phyloP scores from a whole-genome alignment of 2,888 invertebrate species.

The Apomyelois bistriatella region DNA sequence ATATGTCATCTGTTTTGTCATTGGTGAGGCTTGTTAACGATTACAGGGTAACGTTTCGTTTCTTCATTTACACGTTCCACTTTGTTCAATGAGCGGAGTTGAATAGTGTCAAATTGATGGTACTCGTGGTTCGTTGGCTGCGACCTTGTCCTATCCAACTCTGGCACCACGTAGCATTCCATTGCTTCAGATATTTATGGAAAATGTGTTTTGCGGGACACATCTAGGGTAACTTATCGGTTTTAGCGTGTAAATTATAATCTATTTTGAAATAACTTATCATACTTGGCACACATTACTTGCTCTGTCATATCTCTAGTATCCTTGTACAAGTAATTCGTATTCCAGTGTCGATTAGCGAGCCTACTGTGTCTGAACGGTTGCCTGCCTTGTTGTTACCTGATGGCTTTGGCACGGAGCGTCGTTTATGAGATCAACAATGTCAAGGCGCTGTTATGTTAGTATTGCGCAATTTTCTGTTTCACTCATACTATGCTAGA shows the following conservation, averaged over 20 bases:
- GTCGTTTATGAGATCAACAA: conserved; percentile 59
- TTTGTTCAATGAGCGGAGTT: conserved; percentile 70
- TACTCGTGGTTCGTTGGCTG: conserved; percentile 46
- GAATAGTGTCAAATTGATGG: conserved; percentile 67
- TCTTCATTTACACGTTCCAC: conserved; percentile 74
- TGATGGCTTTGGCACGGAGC: conserved; percentile 48
- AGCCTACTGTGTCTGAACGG: conserved; percentile 28
- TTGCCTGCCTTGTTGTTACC: conserved; percentile 26
- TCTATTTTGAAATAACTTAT: too few relatives aligned
- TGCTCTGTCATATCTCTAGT: conserved; percentile 15
- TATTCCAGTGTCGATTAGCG: conserved; percentile 37
- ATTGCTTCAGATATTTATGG: conserved; percentile 12
- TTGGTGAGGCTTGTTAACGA: conserved; percentile 54
- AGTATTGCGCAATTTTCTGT: conserved; percentile 43
- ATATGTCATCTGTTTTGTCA: conserved; percentile 58
- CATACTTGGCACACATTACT: not conserved
- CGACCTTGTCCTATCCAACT: conserved; percentile 50
- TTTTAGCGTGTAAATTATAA: too few relatives aligned
- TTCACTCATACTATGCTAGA: conserved; percentile 16
- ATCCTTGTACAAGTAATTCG: conserved; percentile 36
- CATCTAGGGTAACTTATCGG: too few relatives aligned
- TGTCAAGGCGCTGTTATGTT: conserved; percentile 64
- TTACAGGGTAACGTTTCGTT: conserved; percentile 61
- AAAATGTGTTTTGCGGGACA: not conserved
- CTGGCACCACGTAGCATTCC: conserved; percentile 26